Base-by-base conservation (phyloP, 2,797 vertebrate genomes). In the Lepidocolaptes lacrymiger region DNA sequence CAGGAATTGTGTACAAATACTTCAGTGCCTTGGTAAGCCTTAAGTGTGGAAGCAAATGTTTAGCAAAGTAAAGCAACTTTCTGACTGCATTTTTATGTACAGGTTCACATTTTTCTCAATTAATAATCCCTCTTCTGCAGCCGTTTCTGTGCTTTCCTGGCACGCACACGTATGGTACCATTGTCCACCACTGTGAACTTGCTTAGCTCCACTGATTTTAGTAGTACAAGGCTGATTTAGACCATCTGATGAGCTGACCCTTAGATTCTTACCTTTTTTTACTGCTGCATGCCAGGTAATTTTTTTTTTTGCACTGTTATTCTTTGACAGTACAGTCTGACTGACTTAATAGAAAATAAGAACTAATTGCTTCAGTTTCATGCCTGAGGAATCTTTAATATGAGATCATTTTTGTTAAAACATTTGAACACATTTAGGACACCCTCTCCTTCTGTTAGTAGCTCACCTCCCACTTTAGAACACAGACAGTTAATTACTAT, bases 281-380 rank as follows among this genome's bases (percentile, higher is more conserved):
- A 28, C 28, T 43, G n/a, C 39, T 73, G 5, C 3, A 17, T 37
- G 32, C 8, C 37, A 56, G 30, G 67, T 49, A 55, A 54, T 71
- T 91, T 94, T 69, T 87, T 69, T 86, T 41, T 79, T 82, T 36
- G 7, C 22, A 30, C 6, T 49, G 34, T 67, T 77, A 55, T 46
- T 62, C 86, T 87, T 88, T 89, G 76, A 84, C 74, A 88, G 23
- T 23, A 75, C 22, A 73, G 44, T 67, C 58, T 69, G 49, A 86
- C 52, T 61, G 89, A 85, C 30, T 67, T 77, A 69, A 72, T 17
- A 79, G 49, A 80, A 93, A 93, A 66, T 62, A 93, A 30, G n/a
- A 90, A 69, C 12, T 89, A 89, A 79, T 80, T 79, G 37, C 54
- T 82, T 95, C 48, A 21, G 61, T 85, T 94, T 92, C 81, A 87